Evolutionary conservation across 2,797 vertebrate genomes (phyloP).

Genomic region (Saxicola maurus): DNA sequence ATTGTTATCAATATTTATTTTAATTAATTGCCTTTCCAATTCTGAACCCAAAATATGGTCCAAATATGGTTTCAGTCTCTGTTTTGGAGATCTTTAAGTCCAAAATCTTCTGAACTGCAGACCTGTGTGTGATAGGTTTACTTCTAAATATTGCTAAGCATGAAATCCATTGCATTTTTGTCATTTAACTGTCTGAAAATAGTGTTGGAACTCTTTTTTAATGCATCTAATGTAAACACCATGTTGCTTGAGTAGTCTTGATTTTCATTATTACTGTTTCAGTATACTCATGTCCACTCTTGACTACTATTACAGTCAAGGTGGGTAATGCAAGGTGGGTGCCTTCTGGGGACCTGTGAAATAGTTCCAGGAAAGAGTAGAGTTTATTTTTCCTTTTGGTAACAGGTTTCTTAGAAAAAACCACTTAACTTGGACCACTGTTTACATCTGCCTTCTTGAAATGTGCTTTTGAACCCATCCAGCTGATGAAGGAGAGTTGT

Average conservation of each 20-base stretch:
- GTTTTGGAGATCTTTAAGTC: not conserved
- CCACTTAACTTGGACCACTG: not conserved
- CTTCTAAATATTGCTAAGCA: not conserved
- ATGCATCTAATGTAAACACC: not conserved
- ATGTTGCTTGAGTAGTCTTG: not conserved
- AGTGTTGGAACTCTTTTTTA: not conserved
- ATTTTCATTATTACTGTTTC: not conserved
- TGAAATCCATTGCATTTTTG: not conserved
- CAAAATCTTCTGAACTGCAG: not conserved
- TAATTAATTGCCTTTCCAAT: not conserved
- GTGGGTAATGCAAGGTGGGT: not conserved
- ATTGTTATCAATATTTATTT: not conserved
- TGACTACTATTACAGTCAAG: not conserved
- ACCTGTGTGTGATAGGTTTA: not conserved
- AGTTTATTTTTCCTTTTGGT: not conserved
- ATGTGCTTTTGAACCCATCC: not conserved
- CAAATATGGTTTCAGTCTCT: not conserved
- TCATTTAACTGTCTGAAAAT: not conserved
- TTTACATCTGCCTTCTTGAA: not conserved
- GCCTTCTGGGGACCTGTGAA: not conserved
- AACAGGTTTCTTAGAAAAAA: not conserved
- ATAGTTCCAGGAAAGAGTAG: not conserved
- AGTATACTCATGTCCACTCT: not conserved
- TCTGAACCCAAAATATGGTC: not conserved
- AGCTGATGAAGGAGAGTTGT: not conserved